phyloP scores from a whole-genome alignment of 2,113 vertebrate genomes.

The Lophius piscatorius region DNA sequence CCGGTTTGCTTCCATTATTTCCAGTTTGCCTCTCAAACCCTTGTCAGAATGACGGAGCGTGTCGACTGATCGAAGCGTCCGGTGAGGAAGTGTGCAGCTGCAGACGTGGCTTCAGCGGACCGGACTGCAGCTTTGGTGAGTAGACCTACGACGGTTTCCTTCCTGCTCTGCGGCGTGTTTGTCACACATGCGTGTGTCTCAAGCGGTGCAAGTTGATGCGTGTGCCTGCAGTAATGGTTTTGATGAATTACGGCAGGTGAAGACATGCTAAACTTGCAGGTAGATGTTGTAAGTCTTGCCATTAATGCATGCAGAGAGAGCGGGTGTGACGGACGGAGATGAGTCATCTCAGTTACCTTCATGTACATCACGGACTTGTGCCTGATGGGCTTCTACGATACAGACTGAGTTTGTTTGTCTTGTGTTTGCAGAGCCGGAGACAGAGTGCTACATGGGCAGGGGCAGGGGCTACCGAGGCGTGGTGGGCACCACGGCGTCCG shows the following conservation, averaged over 20 bases:
- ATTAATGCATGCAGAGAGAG: not conserved
- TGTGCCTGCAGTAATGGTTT: not conserved
- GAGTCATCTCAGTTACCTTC: too few species aligned
- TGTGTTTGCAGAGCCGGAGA: constrained; percentile 71
- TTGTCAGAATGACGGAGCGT: constrained; percentile 87
- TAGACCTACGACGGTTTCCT: not conserved
- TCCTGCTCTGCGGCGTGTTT: not conserved
- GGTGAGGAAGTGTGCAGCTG: constrained; percentile 84
- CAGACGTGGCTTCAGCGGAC: constrained; percentile 76
- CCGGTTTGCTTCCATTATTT: constrained; percentile 24
- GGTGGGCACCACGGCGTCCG: constrained; percentile 76
- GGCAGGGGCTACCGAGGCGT: constrained; percentile 85
- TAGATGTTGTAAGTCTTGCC: constrained; percentile 5
- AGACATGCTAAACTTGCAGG: constrained; percentile 24
- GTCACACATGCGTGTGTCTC: not conserved
- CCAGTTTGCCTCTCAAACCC: constrained; percentile 84
- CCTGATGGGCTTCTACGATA: not conserved
- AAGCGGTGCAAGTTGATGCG: not conserved
- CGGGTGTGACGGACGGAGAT: too few species aligned
- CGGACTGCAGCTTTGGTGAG: constrained; percentile 89
- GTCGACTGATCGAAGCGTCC: constrained; percentile 79
- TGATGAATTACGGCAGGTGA: constrained; percentile 32
- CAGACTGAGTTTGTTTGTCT: not conserved
- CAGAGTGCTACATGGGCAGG: constrained; percentile 80
- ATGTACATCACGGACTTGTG: too few species aligned